Conservation (phyloP, 2,888 invertebrate genomes). For the Oscheius onirici region DNA sequence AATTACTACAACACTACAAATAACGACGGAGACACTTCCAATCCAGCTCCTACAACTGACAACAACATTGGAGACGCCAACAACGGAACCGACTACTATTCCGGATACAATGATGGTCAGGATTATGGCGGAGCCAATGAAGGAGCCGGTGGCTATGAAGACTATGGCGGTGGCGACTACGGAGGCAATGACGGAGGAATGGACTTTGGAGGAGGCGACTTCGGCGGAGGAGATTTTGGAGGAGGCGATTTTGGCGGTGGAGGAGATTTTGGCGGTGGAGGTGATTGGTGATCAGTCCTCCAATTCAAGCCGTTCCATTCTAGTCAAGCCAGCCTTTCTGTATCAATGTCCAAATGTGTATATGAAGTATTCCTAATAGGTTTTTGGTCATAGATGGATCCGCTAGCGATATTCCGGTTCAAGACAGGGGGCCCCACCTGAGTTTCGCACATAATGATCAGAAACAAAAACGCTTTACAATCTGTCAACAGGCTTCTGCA, state of each 20-base stretch:
- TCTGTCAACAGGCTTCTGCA: too few relatives aligned
- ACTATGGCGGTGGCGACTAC: constrained; percentile 47
- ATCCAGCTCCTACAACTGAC: neutral
- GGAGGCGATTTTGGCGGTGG: constrained; percentile 28
- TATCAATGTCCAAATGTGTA: too few relatives aligned
- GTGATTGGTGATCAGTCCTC: neutral
- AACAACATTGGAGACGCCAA: constrained; percentile 23
- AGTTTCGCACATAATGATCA: too few relatives aligned
- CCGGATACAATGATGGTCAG: constrained; percentile 11
- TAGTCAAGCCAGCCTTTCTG: neutral
- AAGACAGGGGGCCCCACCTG: too few relatives aligned
- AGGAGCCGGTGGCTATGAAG: constrained; percentile 40
- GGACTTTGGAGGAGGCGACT: constrained; percentile 21
- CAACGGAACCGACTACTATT: constrained; percentile 33
- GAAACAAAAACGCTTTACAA: too few relatives aligned
- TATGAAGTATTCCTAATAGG: too few relatives aligned
- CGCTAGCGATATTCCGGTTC: too few relatives aligned
- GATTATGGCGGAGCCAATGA: constrained; percentile 38
- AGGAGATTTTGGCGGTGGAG: constrained; percentile 22
- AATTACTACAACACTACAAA: constrained; percentile 53
- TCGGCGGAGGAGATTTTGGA: constrained; percentile 22
- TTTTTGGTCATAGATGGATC: too few relatives aligned
- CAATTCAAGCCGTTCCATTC: neutral
- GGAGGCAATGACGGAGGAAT: neutral
- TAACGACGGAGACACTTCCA: constrained; percentile 6